phyloP scores from a whole-genome alignment of 1,140 invertebrate species.

The Thereuonema tuberculata region DNA sequence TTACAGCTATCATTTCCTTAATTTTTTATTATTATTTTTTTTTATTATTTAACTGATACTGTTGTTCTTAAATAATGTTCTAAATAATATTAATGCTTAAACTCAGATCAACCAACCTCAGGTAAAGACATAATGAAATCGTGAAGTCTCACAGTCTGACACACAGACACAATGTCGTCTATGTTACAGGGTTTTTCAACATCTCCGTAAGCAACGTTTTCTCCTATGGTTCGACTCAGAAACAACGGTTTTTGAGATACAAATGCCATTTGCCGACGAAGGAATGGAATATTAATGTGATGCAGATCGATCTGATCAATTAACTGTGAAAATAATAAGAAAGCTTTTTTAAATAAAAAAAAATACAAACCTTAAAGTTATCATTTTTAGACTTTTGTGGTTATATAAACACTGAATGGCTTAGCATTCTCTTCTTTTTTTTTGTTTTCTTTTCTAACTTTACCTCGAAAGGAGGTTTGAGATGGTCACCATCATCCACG shows the following conservation, averaged over 20 bases:
- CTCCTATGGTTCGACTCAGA: conserved; percentile 67
- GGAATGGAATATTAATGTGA: conserved; percentile 35
- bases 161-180: conserved; percentile 63
- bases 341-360: too few species aligned
- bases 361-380: too few species aligned
- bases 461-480: too few species aligned
- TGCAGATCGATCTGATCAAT: conserved; percentile 6
- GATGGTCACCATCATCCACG: too few species aligned
- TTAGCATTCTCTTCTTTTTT: too few species aligned
- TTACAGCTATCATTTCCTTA: background rate
- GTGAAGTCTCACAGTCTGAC: conserved; percentile 74
- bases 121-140: conserved; percentile 68
- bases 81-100: background rate
- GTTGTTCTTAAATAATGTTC: background rate
- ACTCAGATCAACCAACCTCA: conserved; percentile 34
- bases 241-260: conserved; percentile 74
- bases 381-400: too few species aligned
- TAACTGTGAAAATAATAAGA: conserved; percentile 1
- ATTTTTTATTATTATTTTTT: conserved; percentile 11
- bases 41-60: background rate
- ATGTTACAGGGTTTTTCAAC: conserved; percentile 47
- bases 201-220: conserved; percentile 81
- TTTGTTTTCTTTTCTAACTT: too few species aligned
- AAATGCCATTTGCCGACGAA: conserved; percentile 49
- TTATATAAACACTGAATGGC: too few species aligned